Conservation (phyloP, 2,113 vertebrate species). For the Ranitomeya imitator region DNA sequence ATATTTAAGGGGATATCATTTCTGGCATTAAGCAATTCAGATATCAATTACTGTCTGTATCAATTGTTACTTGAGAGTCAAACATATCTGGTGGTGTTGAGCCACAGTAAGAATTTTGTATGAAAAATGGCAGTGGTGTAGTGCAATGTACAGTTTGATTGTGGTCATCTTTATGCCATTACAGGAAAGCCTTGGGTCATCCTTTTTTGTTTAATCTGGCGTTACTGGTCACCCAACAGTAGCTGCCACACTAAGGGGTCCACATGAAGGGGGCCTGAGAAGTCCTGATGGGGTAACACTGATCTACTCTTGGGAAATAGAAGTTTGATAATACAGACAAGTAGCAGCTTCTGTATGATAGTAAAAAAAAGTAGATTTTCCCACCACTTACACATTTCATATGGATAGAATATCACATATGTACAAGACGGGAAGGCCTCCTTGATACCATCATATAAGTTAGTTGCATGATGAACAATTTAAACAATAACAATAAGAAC, state of each 20-base stretch:
- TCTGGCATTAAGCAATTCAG: neutral
- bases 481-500: neutral
- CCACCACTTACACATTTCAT: neutral
- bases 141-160: neutral
- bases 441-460: neutral
- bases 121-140: neutral
- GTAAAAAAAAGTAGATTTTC: neutral
- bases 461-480: neutral
- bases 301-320: neutral
- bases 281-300: neutral
- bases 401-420: neutral
- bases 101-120: neutral
- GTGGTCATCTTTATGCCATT: neutral
- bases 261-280: neutral
- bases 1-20: neutral
- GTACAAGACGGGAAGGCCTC: neutral
- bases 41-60: neutral
- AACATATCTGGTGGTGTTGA: neutral
- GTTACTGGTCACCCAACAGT: neutral
- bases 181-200: neutral
- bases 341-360: neutral
- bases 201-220: neutral
- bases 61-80: neutral
- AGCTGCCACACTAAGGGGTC: neutral
- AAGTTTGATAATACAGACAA: neutral